phyloP scores from a whole-genome alignment of 2,888 invertebrate species.

The Criorhina ranunculi region DNA sequence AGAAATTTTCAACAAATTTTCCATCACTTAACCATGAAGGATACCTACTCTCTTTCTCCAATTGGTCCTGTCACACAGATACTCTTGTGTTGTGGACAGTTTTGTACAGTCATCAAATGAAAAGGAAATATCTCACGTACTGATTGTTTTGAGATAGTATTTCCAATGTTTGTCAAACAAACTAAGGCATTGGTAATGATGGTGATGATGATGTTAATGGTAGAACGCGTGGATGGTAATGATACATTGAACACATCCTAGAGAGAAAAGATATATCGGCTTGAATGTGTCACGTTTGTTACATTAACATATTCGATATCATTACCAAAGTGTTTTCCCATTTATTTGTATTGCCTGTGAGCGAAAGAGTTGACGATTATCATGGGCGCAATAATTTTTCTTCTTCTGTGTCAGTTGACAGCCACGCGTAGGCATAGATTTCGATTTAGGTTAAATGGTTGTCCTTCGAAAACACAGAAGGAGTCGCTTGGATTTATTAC shows the following conservation, averaged over 20 bases:
- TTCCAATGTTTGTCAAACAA: slow-evolving; percentile 52
- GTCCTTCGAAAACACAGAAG: no score
- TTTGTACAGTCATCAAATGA: slow-evolving; percentile 9
- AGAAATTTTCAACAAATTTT: slow-evolving; percentile 27
- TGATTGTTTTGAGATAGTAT: slow-evolving; percentile 65
- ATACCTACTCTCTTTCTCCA: slow-evolving; percentile 22
- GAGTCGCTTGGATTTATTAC: no score
- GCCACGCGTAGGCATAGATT: not conserved
- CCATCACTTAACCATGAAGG: slow-evolving; percentile 10
- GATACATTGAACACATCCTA: slow-evolving; percentile 39
- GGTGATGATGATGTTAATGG: slow-evolving; percentile 24
- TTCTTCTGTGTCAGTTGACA: not conserved
- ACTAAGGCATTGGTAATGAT: slow-evolving; percentile 16
- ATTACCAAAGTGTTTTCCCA: slow-evolving; percentile 47
- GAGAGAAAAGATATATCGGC: slow-evolving; percentile 8
- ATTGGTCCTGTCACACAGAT: not conserved
- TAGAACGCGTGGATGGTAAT: slow-evolving; percentile 5
- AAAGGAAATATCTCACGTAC: slow-evolving; percentile 38
- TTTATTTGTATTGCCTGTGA: slow-evolving; percentile 54
- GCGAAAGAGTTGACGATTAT: slow-evolving; percentile 27
- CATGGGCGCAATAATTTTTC: not conserved
- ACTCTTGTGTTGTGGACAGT: not conserved
- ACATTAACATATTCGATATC: slow-evolving; percentile 60
- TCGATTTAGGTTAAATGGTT: not conserved
- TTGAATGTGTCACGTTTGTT: slow-evolving; percentile 55